phyloP scores from a whole-genome alignment of 2,888 invertebrate species.

The Drosophila tanythrix region DNA sequence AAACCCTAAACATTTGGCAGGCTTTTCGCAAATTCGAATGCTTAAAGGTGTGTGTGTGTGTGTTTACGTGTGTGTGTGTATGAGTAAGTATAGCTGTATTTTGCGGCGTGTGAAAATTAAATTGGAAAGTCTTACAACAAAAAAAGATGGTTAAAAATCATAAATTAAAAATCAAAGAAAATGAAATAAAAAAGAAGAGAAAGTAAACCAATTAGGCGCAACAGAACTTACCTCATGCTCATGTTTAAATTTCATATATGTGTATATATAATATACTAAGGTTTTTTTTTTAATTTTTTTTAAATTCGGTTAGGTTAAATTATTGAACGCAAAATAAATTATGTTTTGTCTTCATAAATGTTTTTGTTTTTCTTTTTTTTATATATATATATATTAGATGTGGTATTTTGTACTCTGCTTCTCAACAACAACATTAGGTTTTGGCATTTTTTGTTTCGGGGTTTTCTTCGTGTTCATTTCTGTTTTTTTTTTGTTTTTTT shows the following conservation, averaged over 20 bases:
- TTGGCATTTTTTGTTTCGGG: slow-evolving; percentile 31
- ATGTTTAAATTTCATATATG: slow-evolving; percentile 62
- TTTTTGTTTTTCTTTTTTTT: slow-evolving; percentile 21
- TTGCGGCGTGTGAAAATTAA: slow-evolving; percentile 27
- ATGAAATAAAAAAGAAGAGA: slow-evolving; percentile 50
- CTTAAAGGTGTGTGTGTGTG: slow-evolving; percentile 17
- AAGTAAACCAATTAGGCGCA: slow-evolving; percentile 80
- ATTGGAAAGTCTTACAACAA: slow-evolving; percentile 49
- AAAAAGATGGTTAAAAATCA: slow-evolving; percentile 34
- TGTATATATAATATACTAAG: slow-evolving; percentile 54
- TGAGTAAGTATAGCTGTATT: slow-evolving; percentile 7
- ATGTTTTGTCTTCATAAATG: slow-evolving; percentile 62
- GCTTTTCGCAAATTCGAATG: slow-evolving; percentile 33
- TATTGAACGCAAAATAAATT: slow-evolving; percentile 75
- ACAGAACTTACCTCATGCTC: slow-evolving; percentile 83
- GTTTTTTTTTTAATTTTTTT: slow-evolving; percentile 44
- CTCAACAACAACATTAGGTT: slow-evolving; percentile 47
- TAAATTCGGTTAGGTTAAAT: slow-evolving; percentile 64
- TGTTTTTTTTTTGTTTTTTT: not conserved
- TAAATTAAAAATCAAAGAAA: slow-evolving; percentile 33
- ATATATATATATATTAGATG: slow-evolving; percentile 9
- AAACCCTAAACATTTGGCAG: slow-evolving; percentile 31
- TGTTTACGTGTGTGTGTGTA: slow-evolving; percentile 26
- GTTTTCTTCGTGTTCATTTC: slow-evolving; percentile 10
- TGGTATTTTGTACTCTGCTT: slow-evolving; percentile 53